Evolutionary conservation across 2,888 invertebrate species (phyloP), one percentile per base, ranked within the genome.

Genomic region (Cephus pulcher): DNA sequence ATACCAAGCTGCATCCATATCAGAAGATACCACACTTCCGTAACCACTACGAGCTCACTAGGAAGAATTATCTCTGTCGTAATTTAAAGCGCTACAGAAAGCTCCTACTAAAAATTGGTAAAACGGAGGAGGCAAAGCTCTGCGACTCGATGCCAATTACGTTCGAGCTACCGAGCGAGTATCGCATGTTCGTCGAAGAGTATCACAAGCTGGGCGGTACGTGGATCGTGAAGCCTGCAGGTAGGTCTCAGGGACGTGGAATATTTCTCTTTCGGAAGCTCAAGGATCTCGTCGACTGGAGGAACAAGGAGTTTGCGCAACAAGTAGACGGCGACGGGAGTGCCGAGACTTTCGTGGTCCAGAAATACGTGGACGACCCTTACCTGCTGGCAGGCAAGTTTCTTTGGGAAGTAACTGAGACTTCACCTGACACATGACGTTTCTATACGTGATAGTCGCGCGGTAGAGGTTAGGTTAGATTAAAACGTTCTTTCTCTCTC

Each of bases 161-260:
- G 6, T 95, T 93, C 88, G 94, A 94, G 83, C 85, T 94, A 15
- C 94, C 94, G 92, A 92, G 92, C 70, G 94, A 95, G 81, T 94
- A 94, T 83, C 93, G 93, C 83, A 92, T 94, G 87, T 94, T 95
- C 87, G 92, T 94, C 75, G 94, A 94, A 84, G 94, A 94, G 85
- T 94, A 94, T 85, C 92, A 93, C 82, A 93, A 92, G 79, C 92
- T 92, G 73, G 93, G 93, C 12, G 92, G 92, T 4, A 93, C 93
- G n/a, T 94, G 94, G 94, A 95, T 94, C 77, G 94, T 95, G 90
- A 95, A 95, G 85, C 94, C 94, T 1, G 93, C 93, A 0, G 93
- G 93, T 3, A 93, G 93, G 56, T 93, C 94, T 12, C 94, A 94
- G 88, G 94, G 94, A 32, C 92, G 92, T 80, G 94, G 94, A 12